Percentiles rank a stretch among this genome's conserved stretches.
Conservation (phyloP, 2,113 vertebrate species). For the Paracanthobrama guichenoti region DNA sequence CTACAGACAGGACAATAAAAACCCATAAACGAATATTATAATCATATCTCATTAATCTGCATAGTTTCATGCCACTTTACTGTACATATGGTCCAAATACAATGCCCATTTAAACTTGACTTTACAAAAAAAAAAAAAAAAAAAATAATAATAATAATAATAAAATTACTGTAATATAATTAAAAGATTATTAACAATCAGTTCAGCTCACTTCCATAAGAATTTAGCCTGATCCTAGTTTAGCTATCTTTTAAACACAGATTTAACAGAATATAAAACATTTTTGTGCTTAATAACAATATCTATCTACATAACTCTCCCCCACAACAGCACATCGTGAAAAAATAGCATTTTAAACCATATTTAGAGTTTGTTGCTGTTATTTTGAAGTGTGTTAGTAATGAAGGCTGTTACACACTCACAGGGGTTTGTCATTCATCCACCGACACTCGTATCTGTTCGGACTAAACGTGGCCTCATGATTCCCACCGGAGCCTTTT, state of each 20-base stretch:
- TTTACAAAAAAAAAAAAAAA: background rate
- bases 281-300: background rate
- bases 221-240: background rate
- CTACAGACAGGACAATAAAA: background rate
- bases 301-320: background rate
- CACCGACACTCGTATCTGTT: slow-evolving; percentile 1
- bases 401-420: slow-evolving; percentile 26
- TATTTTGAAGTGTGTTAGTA: slow-evolving; percentile 19
- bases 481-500: slow-evolving; percentile 38
- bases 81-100: no score
- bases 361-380: background rate
- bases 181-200: background rate
- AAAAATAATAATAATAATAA: no score
- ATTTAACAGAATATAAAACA: background rate
- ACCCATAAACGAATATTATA: background rate
- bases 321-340: background rate
- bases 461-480: slow-evolving; percentile 41
- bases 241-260: background rate
- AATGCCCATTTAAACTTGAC: background rate
- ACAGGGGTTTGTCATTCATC: slow-evolving; percentile 36
- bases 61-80: no score
- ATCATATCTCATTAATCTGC: no score
- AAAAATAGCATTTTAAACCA: background rate
- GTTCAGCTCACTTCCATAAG: background rate
- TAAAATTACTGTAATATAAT: background rate